Evolutionary conservation across 1,140 invertebrate genomes (phyloP).

Genomic region (Drosophila sucinea): DNA sequence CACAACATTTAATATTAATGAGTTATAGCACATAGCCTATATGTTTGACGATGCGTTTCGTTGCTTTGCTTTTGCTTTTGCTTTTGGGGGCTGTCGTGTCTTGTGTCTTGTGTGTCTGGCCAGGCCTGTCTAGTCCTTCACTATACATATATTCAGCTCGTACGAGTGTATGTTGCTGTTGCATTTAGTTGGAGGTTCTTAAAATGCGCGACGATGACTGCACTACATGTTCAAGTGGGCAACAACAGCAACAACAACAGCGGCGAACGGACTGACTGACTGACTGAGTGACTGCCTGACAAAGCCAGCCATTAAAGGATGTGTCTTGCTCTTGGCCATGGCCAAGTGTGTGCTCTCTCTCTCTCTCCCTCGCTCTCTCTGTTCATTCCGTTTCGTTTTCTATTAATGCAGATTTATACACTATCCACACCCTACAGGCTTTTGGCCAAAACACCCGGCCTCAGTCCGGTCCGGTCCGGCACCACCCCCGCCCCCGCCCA

Average conservation of each 20-base stretch:
- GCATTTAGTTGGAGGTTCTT: slow-evolving; percentile 73
- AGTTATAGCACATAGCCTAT: slow-evolving; percentile 81
- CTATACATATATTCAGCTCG: background rate
- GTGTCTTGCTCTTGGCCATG: slow-evolving; percentile 56
- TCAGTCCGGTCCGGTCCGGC: no score
- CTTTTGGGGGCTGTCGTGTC: slow-evolving; percentile 47
- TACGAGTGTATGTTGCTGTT: slow-evolving; percentile 44
- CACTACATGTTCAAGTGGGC: slow-evolving; percentile 76
- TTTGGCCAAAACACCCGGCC: background rate
- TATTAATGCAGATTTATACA: slow-evolving; percentile 71
- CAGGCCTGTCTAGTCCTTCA: slow-evolving; percentile 43
- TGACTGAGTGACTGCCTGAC: slow-evolving; percentile 49
- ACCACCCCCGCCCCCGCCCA: background rate
- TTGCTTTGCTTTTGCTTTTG: slow-evolving; percentile 13
- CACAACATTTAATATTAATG: slow-evolving; percentile 80
- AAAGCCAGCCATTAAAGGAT: slow-evolving; percentile 72
- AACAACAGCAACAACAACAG: slow-evolving; percentile 34
- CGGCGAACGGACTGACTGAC: slow-evolving; percentile 27
- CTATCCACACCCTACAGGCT: slow-evolving; percentile 17
- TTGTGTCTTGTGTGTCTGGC: slow-evolving; percentile 11
- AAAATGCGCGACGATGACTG: slow-evolving; percentile 70
- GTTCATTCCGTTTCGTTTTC: slow-evolving; percentile 71
- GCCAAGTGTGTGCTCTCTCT: slow-evolving; percentile 29
- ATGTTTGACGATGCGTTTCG: slow-evolving; percentile 78
- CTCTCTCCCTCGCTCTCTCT: background rate